Conservation (phyloP, 2,888 invertebrate species). For the Pherbina coryleti region DNA sequence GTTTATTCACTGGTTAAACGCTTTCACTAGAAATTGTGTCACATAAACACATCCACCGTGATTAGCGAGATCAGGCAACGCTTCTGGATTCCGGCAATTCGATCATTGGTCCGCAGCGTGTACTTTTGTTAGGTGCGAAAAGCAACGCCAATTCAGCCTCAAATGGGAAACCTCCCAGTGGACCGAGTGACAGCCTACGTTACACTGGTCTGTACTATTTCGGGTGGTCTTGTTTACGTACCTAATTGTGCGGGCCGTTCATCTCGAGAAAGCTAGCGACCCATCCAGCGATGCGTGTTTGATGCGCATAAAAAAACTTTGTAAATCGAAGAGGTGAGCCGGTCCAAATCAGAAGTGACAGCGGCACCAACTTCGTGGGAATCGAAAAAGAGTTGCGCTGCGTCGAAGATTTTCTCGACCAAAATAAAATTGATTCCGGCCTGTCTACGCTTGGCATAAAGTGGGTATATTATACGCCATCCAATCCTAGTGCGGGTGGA, state of each 20-base stretch:
- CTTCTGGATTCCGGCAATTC: no score
- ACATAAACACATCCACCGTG: no score
- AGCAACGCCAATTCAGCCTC: no score
- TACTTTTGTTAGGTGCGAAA: no score
- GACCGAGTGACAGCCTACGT: no score
- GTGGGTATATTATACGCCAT: constrained; percentile 44
- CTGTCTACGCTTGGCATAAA: constrained; percentile 25
- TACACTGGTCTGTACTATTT: no score
- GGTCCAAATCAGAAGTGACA: constrained; percentile 41
- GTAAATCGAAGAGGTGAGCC: constrained; percentile 44
- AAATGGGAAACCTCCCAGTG: no score
- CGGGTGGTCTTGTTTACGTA: neutral
- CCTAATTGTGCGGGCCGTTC: constrained; percentile 21
- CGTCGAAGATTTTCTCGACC: constrained; percentile 15
- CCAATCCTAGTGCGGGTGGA: constrained; percentile 47
- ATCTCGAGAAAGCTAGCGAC: constrained; percentile 16
- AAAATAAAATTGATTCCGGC: neutral
- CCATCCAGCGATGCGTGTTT: constrained; percentile 32
- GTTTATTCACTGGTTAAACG: no score
- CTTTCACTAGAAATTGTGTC: no score
- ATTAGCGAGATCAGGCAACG: no score
- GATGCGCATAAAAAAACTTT: constrained; percentile 37
- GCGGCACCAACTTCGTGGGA: constrained; percentile 44
- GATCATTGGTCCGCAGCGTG: no score
- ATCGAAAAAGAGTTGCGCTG: constrained; percentile 25